phyloP scores from a whole-genome alignment of 2,888 invertebrate genomes.

The Tetrapedia diversipes region DNA sequence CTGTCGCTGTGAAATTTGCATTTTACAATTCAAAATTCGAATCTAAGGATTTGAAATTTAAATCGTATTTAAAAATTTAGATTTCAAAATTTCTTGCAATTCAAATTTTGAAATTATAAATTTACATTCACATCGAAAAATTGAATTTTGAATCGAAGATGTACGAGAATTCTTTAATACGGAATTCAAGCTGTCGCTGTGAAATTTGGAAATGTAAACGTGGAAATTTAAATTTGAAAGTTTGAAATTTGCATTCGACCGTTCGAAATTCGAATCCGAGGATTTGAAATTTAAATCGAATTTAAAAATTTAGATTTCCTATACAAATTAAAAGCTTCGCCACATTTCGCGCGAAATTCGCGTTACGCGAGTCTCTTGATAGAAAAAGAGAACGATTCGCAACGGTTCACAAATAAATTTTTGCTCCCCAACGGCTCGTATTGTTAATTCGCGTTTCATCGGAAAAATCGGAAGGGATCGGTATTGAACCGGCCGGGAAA shows the following conservation, averaged over 20 bases:
- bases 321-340: too few species aligned
- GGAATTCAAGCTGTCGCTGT: neutral
- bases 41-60: too few species aligned
- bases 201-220: neutral
- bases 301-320: too few species aligned
- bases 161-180: too few species aligned
- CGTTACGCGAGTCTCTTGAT: too few species aligned
- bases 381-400: neutral
- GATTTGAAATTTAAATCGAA: neutral
- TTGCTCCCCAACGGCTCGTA: neutral
- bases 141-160: too few species aligned
- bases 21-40: too few species aligned
- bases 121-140: too few species aligned
- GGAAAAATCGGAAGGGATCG: conserved; percentile 1
- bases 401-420: neutral
- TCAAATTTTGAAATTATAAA: neutral
- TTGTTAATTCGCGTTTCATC: neutral
- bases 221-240: neutral
- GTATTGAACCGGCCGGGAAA: conserved; percentile 15
- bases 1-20: too few species aligned
- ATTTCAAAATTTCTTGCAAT: neutral
- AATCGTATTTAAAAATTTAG: neutral
- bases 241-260: neutral
- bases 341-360: too few species aligned
- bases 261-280: neutral